These are phyloP conservation scores for Oryzias sinensis DNA, from an alignment of 2,797 vertebrate species.

Conservation along the genomic window DNA sequence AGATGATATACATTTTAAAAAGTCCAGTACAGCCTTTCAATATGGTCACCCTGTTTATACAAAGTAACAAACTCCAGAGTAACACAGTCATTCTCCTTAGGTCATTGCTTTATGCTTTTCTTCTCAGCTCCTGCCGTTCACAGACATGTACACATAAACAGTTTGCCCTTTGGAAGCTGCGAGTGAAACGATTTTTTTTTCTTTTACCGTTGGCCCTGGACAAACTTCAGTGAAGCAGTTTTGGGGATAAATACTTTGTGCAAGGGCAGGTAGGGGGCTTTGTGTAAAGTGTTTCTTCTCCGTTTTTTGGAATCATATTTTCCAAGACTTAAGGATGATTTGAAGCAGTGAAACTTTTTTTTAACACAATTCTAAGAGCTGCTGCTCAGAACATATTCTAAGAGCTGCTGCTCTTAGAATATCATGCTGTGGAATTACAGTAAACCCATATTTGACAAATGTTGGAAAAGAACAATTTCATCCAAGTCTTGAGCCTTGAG, in stretches of 20 bases:
- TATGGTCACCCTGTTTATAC: slow-evolving; percentile 24
- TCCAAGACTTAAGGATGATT: slow-evolving; percentile 59
- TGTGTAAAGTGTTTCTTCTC: slow-evolving; percentile 50
- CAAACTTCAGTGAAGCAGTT: slow-evolving; percentile 52
- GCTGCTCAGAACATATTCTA: slow-evolving; percentile 29
- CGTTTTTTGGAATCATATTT: slow-evolving; percentile 63
- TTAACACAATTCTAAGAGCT: slow-evolving; percentile 38
- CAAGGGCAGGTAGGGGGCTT: slow-evolving; percentile 58
- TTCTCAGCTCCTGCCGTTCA: slow-evolving; percentile 24
- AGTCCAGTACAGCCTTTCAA: not conserved
- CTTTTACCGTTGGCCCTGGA: slow-evolving; percentile 36
- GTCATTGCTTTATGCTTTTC: slow-evolving; percentile 13
- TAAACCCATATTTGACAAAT: slow-evolving; percentile 49
- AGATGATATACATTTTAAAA: slow-evolving; percentile 11
- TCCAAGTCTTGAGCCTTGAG: slow-evolving; percentile 46
- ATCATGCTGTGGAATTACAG: slow-evolving; percentile 53
- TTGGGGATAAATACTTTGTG: slow-evolving; percentile 59
- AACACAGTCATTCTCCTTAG: slow-evolving; percentile 9
- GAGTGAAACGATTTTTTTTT: slow-evolving; percentile 38
- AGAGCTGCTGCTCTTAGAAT: slow-evolving; percentile 40
- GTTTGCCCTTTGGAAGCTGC: slow-evolving; percentile 30
- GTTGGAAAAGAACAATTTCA: slow-evolving; percentile 42
- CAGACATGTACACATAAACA: slow-evolving; percentile 23
- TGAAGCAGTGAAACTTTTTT: slow-evolving; percentile 49
- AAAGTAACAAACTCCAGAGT: slow-evolving; percentile 14